Evolutionary conservation across 1,140 invertebrate species (phyloP).

Genomic region (Drosophila trapezifrons): DNA sequence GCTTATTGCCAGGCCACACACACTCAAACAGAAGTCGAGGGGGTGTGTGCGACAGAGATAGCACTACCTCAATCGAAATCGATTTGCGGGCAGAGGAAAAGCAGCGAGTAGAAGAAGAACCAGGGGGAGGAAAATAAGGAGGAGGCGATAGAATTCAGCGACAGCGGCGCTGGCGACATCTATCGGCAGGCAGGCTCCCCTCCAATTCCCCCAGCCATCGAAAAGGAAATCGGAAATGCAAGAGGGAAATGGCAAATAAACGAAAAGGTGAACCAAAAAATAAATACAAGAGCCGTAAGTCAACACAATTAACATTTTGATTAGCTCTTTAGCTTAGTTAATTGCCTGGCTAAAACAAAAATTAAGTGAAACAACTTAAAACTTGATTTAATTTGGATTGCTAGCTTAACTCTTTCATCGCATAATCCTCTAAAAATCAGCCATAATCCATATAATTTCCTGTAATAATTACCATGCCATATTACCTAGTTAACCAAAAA

Average conservation of each 20-base stretch:
- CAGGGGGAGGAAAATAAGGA: slow-evolving; percentile 5
- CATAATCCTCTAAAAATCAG: neutral
- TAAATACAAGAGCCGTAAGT: slow-evolving; percentile 2
- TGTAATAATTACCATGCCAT: neutral
- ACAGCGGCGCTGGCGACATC: slow-evolving; percentile 22
- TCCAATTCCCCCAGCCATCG: no score
- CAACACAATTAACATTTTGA: slow-evolving; percentile 10
- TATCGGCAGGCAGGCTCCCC: slow-evolving; percentile 1
- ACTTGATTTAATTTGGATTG: neutral
- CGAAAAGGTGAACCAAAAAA: slow-evolving; percentile 20
- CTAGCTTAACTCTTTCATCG: neutral
- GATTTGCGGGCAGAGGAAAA: slow-evolving; percentile 47
- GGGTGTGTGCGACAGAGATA: slow-evolving; percentile 29
- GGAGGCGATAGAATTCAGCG: slow-evolving; percentile 1
- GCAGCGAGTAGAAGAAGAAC: slow-evolving; percentile 17
- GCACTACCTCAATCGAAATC: slow-evolving; percentile 46
- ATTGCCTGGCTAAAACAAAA: neutral
- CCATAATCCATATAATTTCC: neutral
- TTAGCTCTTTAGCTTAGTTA: neutral
- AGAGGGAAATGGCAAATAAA: slow-evolving; percentile 43
- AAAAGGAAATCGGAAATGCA: slow-evolving; percentile 39
- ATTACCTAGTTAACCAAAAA: slow-evolving; percentile 4
- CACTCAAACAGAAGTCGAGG: slow-evolving; percentile 27
- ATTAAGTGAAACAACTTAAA: neutral
- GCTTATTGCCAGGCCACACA: slow-evolving; percentile 58